A percentile compares a stretch with the other conserved stretches of the same genome.
phyloP scores from a whole-genome alignment of 2,888 invertebrate species.

The Fabriciana adippe region DNA sequence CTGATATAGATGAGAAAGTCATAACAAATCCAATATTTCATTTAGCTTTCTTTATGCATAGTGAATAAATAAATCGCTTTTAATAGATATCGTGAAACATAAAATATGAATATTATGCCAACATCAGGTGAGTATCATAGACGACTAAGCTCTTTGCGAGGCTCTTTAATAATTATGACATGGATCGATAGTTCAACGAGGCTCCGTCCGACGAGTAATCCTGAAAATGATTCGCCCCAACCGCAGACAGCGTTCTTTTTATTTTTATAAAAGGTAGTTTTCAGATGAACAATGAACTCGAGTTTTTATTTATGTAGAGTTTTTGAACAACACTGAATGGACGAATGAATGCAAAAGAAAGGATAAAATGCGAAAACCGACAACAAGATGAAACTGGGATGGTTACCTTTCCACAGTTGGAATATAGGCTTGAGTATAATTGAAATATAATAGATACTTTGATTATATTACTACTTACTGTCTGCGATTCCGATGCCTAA shows the following conservation, averaged over 20 bases:
- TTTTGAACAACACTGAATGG: conserved; percentile 31
- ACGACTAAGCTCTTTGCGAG: conserved; percentile 37
- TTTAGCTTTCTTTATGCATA: not conserved
- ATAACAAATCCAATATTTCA: no score
- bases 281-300: conserved; percentile 32
- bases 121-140: conserved; percentile 31
- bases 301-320: conserved; percentile 32
- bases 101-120: conserved; percentile 24
- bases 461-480: not conserved
- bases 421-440: not conserved
- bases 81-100: conserved; percentile 13
- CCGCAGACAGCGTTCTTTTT: conserved; percentile 38
- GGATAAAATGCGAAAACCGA: conserved; percentile 20
- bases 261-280: conserved; percentile 36
- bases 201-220: conserved; percentile 43
- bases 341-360: conserved; percentile 24
- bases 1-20: no score
- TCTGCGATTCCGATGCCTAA: no score
- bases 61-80: not conserved
- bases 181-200: conserved; percentile 47
- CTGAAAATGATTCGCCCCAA: conserved; percentile 45
- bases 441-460: conserved; percentile 7
- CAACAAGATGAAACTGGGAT: conserved; percentile 10
- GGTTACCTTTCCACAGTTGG: not conserved
- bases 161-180: conserved; percentile 54